A percentile compares a stretch with the other conserved stretches of the same genome.
phyloP scores from a whole-genome alignment of 2,888 invertebrate species.

The Muscina levida region DNA sequence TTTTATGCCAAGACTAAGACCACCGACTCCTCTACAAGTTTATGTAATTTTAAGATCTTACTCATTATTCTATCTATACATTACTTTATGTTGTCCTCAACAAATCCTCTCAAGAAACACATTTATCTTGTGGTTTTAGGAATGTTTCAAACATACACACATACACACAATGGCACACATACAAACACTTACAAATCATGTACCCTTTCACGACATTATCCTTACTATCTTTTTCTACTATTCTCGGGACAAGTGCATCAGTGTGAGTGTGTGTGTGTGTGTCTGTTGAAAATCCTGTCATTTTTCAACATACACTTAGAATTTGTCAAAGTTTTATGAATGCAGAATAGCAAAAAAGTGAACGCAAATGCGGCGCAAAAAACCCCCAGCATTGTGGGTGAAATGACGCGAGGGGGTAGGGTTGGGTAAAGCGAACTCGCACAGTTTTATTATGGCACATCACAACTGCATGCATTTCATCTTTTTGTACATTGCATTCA shows the following conservation, averaged over 20 bases:
- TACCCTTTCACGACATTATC: not conserved
- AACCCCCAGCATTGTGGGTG: conserved; percentile 7
- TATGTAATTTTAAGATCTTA: conserved; percentile 61
- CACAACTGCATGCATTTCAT: conserved; percentile 50
- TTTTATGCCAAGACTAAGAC: not conserved
- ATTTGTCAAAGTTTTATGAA: conserved; percentile 66
- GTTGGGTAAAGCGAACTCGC: conserved; percentile 44
- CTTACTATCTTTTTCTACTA: conserved; percentile 16
- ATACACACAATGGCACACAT: no score
- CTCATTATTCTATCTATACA: conserved; percentile 60
- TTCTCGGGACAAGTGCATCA: not conserved
- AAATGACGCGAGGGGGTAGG: conserved; percentile 28
- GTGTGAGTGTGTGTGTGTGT: conserved; percentile 39
- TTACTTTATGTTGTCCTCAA: conserved; percentile 60
- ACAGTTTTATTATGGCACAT: conserved; percentile 54
- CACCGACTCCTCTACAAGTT: conserved; percentile 44
- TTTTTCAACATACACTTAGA: conserved; percentile 64
- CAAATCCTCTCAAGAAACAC: conserved; percentile 64
- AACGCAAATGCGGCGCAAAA: conserved; percentile 13
- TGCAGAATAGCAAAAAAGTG: conserved; percentile 47
- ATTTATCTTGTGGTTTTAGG: conserved; percentile 62
- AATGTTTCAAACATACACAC: conserved; percentile 1
- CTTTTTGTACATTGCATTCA: not conserved
- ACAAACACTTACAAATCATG: no score
- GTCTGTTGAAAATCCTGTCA: conserved; percentile 63